phyloP scores from a whole-genome alignment of 2,113 vertebrate species.

The Panthera leo region DNA sequence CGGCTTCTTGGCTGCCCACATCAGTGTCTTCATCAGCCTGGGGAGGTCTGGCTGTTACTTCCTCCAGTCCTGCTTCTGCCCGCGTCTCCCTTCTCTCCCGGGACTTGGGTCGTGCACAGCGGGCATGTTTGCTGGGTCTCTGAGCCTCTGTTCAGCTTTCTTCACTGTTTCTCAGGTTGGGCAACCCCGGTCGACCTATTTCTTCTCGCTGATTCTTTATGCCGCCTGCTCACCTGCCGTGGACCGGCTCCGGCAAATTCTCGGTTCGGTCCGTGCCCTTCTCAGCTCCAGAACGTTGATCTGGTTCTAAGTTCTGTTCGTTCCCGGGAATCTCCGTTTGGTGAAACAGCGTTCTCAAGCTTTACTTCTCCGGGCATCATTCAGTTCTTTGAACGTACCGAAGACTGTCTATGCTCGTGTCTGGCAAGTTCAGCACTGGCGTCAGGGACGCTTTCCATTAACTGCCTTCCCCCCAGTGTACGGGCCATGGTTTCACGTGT shows the following conservation, averaged over 20 bases:
- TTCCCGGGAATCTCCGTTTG: neutral
- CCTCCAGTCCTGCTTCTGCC: too few species aligned
- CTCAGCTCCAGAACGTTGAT: too few species aligned
- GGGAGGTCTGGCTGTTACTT: neutral
- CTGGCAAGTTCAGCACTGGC: neutral
- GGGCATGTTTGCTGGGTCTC: neutral
- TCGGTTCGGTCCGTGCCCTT: neutral
- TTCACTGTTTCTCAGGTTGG: neutral
- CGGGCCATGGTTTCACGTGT: neutral
- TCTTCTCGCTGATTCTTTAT: neutral
- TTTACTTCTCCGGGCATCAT: neutral
- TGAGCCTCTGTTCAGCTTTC: neutral
- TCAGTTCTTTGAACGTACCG: neutral
- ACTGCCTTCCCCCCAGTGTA: fast-evolving
- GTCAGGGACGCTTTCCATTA: too few species aligned
- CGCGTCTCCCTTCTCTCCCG: neutral
- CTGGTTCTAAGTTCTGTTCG: neutral
- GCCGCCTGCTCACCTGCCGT: neutral
- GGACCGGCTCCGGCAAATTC: neutral
- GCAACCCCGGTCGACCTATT: too few species aligned
- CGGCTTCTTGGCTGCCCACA: neutral
- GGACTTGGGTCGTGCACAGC: too few species aligned
- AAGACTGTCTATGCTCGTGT: neutral
- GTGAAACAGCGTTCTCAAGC: neutral
- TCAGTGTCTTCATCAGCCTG: neutral